A percentile compares a stretch with the other conserved stretches of the same genome.
phyloP scores from a whole-genome alignment of 2,888 invertebrate genomes.

The Megastigmus dorsalis region DNA sequence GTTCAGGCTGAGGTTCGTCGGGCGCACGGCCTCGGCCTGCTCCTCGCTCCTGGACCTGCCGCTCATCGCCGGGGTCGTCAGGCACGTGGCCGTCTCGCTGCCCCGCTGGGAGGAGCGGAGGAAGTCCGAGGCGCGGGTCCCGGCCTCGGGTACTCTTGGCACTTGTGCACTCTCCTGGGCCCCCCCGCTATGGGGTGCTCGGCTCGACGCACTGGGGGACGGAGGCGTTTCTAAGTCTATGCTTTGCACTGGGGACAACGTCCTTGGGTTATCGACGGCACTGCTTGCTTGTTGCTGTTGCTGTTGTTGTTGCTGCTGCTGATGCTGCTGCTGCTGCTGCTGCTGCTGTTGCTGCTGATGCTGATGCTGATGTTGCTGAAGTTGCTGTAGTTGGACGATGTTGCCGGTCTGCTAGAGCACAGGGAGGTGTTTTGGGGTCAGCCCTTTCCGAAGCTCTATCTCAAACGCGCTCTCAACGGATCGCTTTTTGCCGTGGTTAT shows the following conservation, averaged over 20 bases:
- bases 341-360: constrained; percentile 22
- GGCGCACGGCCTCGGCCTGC: constrained; percentile 39
- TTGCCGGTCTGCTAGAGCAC: constrained; percentile 45
- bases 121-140: constrained; percentile 27
- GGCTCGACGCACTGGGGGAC: constrained; percentile 71
- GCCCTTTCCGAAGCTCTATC: neutral
- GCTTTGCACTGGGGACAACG: constrained; percentile 67
- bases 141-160: constrained; percentile 31
- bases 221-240: constrained; percentile 71
- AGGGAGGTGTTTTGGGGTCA: constrained; percentile 29
- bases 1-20: constrained; percentile 61
- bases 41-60: constrained; percentile 32
- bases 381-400: neutral
- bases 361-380: constrained; percentile 22
- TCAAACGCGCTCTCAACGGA: neutral
- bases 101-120: neutral
- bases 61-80: constrained; percentile 6
- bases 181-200: constrained; percentile 32
- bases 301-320: constrained; percentile 45
- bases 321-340: constrained; percentile 3
- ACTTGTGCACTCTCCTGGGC: neutral
- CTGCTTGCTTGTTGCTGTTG: constrained; percentile 45
- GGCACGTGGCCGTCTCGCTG: neutral
- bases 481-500: neutral
- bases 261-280: constrained; percentile 56